Evolutionary conservation across 2,797 vertebrate species (phyloP).

Genomic region (Phoeniculus purpureus): DNA sequence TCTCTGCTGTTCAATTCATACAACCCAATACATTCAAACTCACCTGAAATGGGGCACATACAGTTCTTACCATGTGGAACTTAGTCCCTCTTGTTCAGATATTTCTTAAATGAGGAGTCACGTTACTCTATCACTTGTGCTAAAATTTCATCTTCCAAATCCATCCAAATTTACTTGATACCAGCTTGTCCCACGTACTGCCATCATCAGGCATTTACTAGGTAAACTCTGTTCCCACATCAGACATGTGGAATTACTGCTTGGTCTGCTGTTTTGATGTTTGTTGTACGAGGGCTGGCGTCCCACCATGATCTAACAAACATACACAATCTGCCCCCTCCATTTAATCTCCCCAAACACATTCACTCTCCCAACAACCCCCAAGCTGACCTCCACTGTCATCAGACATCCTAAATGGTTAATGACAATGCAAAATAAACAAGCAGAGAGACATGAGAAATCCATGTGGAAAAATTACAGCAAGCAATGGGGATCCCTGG

Average conservation of each 20-base stretch:
- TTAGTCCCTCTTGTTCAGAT: not conserved
- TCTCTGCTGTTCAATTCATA: not conserved
- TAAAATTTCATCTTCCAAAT: not conserved
- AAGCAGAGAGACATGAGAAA: not conserved
- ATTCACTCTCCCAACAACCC: not conserved
- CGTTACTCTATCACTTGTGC: not conserved
- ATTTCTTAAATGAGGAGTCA: not conserved
- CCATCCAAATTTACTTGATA: not conserved
- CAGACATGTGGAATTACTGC: not conserved
- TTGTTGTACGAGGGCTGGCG: not conserved
- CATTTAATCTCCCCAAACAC: not conserved
- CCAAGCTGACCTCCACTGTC: not conserved
- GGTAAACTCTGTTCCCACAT: not conserved
- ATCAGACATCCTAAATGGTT: not conserved
- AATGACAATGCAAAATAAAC: not conserved
- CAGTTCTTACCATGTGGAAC: not conserved
- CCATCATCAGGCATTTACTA: not conserved
- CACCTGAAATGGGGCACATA: rapidly evolving
- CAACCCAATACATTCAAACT: not conserved
- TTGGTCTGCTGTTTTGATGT: no score
- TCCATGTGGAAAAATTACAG: not conserved
- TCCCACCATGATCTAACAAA: not conserved
- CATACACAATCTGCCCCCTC: not conserved
- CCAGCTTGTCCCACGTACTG: not conserved
- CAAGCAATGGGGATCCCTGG: not conserved